Conservation (phyloP, 2,113 vertebrate species). For the Catharus minimus region DNA sequence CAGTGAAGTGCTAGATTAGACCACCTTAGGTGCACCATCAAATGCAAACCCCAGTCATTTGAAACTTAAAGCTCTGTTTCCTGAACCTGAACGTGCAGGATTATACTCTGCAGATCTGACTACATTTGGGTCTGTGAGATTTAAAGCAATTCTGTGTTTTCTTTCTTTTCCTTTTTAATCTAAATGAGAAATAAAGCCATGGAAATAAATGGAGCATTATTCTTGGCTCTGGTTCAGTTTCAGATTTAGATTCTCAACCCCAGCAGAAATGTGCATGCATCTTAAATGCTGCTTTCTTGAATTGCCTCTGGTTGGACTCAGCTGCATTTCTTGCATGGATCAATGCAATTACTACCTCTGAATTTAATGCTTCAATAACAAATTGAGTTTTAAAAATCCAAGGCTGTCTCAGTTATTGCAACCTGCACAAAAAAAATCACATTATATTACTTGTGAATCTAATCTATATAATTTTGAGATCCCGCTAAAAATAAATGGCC, state of each 20-base stretch:
- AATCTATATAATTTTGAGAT: not conserved
- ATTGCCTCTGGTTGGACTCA: not conserved
- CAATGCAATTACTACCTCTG: not conserved
- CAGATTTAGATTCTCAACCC: not conserved
- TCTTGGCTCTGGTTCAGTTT: conserved; percentile 20
- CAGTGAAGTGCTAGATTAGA: not conserved
- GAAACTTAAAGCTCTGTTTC: not conserved
- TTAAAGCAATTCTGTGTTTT: not conserved
- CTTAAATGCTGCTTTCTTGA: not conserved
- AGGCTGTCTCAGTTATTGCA: not conserved
- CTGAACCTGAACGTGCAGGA: not conserved
- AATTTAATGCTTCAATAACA: not conserved
- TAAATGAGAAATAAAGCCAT: conserved; percentile 15
- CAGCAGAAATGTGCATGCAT: not conserved
- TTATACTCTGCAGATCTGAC: not conserved
- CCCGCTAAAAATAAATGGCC: not conserved
- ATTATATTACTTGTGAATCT: not conserved
- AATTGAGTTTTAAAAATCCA: not conserved
- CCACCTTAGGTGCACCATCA: not conserved
- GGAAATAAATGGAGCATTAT: conserved; percentile 24
- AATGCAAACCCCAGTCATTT: not conserved
- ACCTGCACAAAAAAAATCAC: not conserved
- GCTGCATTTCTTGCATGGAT: not conserved
- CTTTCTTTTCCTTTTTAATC: conserved; percentile 17
- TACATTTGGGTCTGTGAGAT: not conserved